Evolutionary conservation across 2,888 invertebrate genomes (phyloP), one percentile per base, ranked within the genome.

Genomic region (Caenorhabditis macrosperma): DNA sequence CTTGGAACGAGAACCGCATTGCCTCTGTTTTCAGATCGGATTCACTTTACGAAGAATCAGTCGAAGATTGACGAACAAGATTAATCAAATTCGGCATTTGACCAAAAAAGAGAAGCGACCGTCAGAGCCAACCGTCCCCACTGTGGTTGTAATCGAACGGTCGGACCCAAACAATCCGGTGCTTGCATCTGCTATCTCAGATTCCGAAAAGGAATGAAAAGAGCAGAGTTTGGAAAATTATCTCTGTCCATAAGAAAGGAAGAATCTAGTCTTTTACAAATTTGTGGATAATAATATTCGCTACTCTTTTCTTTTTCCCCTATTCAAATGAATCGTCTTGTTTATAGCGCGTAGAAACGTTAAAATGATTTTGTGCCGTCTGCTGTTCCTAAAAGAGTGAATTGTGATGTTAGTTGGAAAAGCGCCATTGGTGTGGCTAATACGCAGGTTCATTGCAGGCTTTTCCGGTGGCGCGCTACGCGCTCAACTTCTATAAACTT

Each of bases 41-140:
- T 74, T 74, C 41, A 74, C 74, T n/a, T 26, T 74, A 0, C 57
- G 74, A 1, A 57, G 74, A 59, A 64, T 74, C 33, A 64, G 64
- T 9, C 64, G 57, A 15, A 74, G 59, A 24, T 30, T 74, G 20
- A 64, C 74, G 0, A 55, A 74, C 22, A 64, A 59, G 12, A 63
- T 72, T 30, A 61, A 72, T 17, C 63, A 55, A 7, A 74, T 74
- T 6, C 57, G 74, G 0, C 57, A 64, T 5, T 64, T 59, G 57
- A 74, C 74, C 1, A 64, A 50, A 33, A 74, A 66, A 17, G 74
- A 74, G 4, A 74, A 74, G 7, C 26, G 64, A 38, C 64, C 74
- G n/a, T 59, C 59, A 0, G 74, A 74, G 52, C 28, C 44, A 0
- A 50, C 41, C 0, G 41, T 74, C 30, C 64, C 74, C 0, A 30